phyloP scores from a whole-genome alignment of 2,888 invertebrate species.

The Aleiodes alternator region DNA sequence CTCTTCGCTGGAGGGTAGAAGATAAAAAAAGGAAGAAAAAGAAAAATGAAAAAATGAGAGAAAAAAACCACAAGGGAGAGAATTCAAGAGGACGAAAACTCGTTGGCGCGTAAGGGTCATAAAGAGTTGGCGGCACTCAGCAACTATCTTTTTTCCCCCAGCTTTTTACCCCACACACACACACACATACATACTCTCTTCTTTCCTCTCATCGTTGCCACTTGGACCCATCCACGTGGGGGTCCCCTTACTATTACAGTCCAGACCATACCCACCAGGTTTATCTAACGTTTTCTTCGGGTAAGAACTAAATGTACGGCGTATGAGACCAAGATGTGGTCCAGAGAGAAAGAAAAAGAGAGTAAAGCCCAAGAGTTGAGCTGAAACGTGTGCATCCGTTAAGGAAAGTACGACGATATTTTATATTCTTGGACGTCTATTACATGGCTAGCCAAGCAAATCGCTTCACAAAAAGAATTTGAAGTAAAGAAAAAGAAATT shows the following conservation, averaged over 20 bases:
- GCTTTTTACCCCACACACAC: constrained; percentile 4
- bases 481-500: neutral
- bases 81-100: constrained; percentile 38
- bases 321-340: constrained; percentile 19
- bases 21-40: neutral
- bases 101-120: constrained; percentile 45
- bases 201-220: constrained; percentile 35
- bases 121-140: constrained; percentile 46
- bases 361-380: constrained; percentile 22
- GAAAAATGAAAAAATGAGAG: neutral
- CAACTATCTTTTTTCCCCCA: constrained; percentile 28
- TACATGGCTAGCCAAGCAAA: constrained; percentile 13
- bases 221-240: constrained; percentile 29
- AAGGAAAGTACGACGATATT: constrained; percentile 40
- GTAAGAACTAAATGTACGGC: constrained; percentile 42
- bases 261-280: constrained; percentile 39
- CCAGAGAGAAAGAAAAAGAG: neutral
- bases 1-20: neutral
- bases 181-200: neutral
- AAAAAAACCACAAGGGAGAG: constrained; percentile 34
- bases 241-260: constrained; percentile 31
- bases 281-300: constrained; percentile 38
- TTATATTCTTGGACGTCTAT: constrained; percentile 30
- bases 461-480: neutral
- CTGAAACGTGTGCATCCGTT: constrained; percentile 33